Base-by-base conservation (phyloP, 2,888 invertebrate genomes). In the Troilus luridus region DNA sequence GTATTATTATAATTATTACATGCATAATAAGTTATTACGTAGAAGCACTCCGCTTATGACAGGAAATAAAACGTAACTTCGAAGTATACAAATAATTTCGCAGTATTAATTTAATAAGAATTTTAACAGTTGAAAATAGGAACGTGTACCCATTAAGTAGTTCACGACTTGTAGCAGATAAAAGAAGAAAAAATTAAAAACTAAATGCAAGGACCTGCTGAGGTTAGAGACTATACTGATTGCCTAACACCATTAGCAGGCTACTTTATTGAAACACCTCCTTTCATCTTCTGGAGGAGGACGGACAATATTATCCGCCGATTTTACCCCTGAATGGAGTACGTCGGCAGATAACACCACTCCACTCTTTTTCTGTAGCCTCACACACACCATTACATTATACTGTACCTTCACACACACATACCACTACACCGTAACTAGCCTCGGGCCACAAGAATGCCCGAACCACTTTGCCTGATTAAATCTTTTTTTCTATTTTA, bases 391-490 rank as follows among this genome's bases (percentile, higher is more conserved):
- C 59, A 14, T 8, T 59, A 41, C 41, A 41, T 5, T 41, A 8
- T 10, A 14, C 59, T 27, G 27, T 77, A 24, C 17, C 27, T 9
- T 27, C 6, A 8, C 8, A 12, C 8, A 6, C 10, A 2, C 21
- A 11, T 14, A 59, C 59, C 59, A 59, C 59, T 59, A 14, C 10
- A 64, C n/a, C 10, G 41, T 41, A 41, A 64, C 9, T 9, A 10
- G 14, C 14, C 24, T 12, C 2, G 8, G 12, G 8, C 72, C 72
- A 41, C 72, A 77, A 77, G 27, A 77, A 41, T 77, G 27, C 24
- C 72, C 7, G 72, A 27, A 41, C 72, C 41, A 77, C 72, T 77
- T 77, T 77, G 27, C 27, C 27, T 77, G 72, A 77, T 77, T 77
- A 41, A 27, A 77, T 41, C 72, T 77, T 77, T 77, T 77, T 77